Conservation (phyloP, 2,797 vertebrate species). For the Discoglossus pictus region DNA sequence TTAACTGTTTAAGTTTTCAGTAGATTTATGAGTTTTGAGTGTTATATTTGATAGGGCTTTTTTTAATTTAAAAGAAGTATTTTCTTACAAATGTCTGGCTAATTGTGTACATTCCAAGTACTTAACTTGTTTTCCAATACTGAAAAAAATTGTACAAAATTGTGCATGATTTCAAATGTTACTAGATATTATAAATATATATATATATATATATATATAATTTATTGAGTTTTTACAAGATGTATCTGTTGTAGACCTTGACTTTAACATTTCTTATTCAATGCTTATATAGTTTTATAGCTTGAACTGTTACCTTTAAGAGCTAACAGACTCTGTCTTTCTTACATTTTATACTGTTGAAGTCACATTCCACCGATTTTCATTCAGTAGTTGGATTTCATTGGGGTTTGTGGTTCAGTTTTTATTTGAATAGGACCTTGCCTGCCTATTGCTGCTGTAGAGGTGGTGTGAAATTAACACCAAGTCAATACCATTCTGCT, state of each 20-base stretch:
- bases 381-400: conserved; percentile 54
- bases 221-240: conserved; percentile 85
- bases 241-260: conserved; percentile 74
- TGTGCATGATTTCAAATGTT: conserved; percentile 69
- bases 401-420: conserved; percentile 54
- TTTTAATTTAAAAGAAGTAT: conserved; percentile 66
- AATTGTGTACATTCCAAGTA: conserved; percentile 75
- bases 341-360: conserved; percentile 68
- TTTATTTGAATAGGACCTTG: conserved; percentile 69
- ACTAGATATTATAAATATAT: conserved; percentile 71
- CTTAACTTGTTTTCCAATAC: conserved; percentile 62
- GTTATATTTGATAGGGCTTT: conserved; percentile 71
- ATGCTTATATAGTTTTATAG: conserved; percentile 74
- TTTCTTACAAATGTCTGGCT: conserved; percentile 73
- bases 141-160: conserved; percentile 63
- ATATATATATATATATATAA: conserved; percentile 77
- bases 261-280: conserved; percentile 81
- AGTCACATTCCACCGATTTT: conserved; percentile 75
- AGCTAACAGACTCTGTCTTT: conserved; percentile 62
- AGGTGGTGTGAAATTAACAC: conserved; percentile 79
- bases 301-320: conserved; percentile 69
- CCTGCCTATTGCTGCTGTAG: conserved; percentile 75
- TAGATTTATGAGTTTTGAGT: conserved; percentile 54
- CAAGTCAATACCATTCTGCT: conserved; percentile 68
- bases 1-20: neutral